A percentile compares a stretch with the other conserved stretches of the same genome.
Conservation (phyloP, 2,888 invertebrate species). For the Stegophylla sp. region DNA sequence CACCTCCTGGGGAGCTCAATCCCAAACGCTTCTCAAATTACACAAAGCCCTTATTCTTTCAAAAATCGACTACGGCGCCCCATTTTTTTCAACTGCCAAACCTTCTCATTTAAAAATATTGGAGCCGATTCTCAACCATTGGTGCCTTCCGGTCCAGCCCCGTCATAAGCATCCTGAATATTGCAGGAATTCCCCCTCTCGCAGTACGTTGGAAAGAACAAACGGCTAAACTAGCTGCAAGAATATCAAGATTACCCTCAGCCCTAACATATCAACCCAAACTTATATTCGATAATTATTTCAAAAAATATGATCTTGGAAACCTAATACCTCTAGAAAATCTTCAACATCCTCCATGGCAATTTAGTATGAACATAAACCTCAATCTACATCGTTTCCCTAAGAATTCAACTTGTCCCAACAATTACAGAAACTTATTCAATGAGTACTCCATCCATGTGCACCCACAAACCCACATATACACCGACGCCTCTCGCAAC, state of each 20-base stretch:
- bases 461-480: neutral
- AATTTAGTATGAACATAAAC: neutral
- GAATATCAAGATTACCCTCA: neutral
- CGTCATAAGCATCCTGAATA: neutral
- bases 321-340: neutral
- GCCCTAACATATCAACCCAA: neutral
- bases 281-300: neutral
- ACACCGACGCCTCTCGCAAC: neutral
- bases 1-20: neutral
- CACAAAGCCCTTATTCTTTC: neutral
- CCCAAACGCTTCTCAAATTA: neutral
- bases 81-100: neutral
- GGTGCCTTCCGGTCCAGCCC: neutral
- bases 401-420: neutral
- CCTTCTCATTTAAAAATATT: neutral
- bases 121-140: neutral
- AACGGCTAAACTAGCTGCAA: neutral
- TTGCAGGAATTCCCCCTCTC: neutral
- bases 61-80: neutral
- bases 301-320: neutral
- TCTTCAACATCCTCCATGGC: neutral
- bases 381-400: neutral
- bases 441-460: neutral
- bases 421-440: neutral
- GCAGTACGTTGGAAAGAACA: neutral